Evolutionary conservation across 2,888 invertebrate species (phyloP).

Genomic region (Drosophila ustulata): DNA sequence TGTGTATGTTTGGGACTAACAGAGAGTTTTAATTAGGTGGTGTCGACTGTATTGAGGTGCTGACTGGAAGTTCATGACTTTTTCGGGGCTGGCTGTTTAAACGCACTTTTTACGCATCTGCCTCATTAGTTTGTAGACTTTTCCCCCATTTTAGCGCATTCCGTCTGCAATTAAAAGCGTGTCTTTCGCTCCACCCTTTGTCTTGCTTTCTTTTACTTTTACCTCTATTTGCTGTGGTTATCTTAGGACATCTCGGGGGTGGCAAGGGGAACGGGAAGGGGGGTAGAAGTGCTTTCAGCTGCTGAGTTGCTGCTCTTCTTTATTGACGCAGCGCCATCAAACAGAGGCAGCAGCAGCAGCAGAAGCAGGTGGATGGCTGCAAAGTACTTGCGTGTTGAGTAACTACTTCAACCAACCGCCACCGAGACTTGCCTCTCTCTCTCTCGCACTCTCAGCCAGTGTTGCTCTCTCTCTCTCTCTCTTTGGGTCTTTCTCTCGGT

Average conservation of each 20-base stretch:
- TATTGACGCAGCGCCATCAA: slow-evolving; percentile 32
- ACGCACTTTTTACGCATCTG: slow-evolving; percentile 66
- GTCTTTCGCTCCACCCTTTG: background rate
- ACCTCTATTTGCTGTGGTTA: slow-evolving; percentile 7
- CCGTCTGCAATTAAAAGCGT: background rate
- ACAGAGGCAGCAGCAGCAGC: background rate
- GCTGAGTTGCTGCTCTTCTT: slow-evolving; percentile 31
- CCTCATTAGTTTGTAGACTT: slow-evolving; percentile 25
- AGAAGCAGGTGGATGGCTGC: slow-evolving; percentile 10
- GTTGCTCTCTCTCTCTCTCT: background rate
- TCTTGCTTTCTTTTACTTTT: background rate
- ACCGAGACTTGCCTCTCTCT: background rate
- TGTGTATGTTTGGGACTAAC: too few relatives aligned
- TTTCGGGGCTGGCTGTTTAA: slow-evolving; percentile 37
- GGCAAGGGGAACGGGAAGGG: background rate
- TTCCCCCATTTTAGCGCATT: background rate
- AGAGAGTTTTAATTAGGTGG: background rate
- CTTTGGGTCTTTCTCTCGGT: too few relatives aligned
- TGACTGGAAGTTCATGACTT: slow-evolving; percentile 19
- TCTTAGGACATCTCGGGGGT: background rate
- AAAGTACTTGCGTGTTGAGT: slow-evolving; percentile 23
- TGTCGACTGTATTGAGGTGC: slow-evolving; percentile 2
- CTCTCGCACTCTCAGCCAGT: too few relatives aligned
- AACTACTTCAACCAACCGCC: slow-evolving; percentile 14
- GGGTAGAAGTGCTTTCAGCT: slow-evolving; percentile 25